These are phyloP conservation scores for Hyppa rectilinea DNA, from an alignment of 2,888 invertebrate species.

Conservation along the genomic window DNA sequence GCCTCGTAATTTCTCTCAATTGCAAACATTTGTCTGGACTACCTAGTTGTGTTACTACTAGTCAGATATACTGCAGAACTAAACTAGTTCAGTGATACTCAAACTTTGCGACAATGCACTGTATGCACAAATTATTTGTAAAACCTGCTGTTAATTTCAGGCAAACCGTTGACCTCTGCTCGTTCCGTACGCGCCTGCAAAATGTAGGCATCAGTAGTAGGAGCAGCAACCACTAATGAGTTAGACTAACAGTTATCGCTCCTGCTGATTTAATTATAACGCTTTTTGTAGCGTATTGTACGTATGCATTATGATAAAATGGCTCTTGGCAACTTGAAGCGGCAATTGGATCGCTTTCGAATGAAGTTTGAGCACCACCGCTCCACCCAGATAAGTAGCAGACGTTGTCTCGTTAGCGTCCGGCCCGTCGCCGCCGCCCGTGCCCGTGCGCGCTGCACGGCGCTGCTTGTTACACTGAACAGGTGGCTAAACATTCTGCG, in stretches of 20 bases:
- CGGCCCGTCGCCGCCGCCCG: not conserved
- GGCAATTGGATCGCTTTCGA: not conserved
- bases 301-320: not conserved
- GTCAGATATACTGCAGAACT: slow-evolving; percentile 21
- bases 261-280: not conserved
- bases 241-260: not conserved
- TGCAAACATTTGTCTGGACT: slow-evolving; percentile 22
- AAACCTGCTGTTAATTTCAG: not conserved
- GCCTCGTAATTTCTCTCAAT: slow-evolving; percentile 9
- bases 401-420: slow-evolving; percentile 31
- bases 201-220: not conserved
- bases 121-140: no score
- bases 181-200: not conserved
- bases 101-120: not conserved
- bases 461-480: slow-evolving; percentile 21
- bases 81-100: not conserved
- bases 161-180: not conserved
- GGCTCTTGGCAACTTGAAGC: no score
- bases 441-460: not conserved
- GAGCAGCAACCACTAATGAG: not conserved
- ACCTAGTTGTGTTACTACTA: not conserved
- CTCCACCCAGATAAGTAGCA: slow-evolving; percentile 29
- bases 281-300: not conserved
- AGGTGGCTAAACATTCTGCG: slow-evolving; percentile 41
- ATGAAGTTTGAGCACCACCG: slow-evolving; percentile 13